Evolutionary conservation across 2,797 vertebrate genomes (phyloP), one percentile per base, ranked within the genome.

Genomic region (Chloroceryle inda): DNA sequence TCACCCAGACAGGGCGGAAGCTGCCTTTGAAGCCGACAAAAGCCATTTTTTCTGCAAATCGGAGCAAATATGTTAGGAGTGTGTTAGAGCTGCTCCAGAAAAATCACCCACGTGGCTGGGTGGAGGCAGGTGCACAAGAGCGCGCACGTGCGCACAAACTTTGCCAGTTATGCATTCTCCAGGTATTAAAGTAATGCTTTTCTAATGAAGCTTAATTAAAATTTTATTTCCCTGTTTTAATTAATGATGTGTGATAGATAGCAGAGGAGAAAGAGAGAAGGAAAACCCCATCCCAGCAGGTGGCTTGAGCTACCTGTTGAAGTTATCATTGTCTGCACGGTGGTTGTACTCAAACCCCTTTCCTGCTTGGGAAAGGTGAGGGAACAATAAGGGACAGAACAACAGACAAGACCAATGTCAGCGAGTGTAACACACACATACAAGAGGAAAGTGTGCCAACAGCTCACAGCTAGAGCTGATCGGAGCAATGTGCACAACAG

Each of bases 21-120:
- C 97, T 96, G 85, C 99, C 99, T 92, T 99, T 99, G 97, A 99
- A 99, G 77, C 99, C 99, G 0, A 99, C 98, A 66, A 99, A 99
- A 4, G 97, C 98, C 97, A 99, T 89, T 94, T 99, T 99, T 69
- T 99, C 99, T 99, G 98, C 44, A 98, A 96, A 89, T 15, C 35
- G 98, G 75, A 89, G 24, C 21, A 79, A 59, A 72, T 2, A 3
- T 1, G 23, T 29, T 31, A 75, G 47, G 5, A 23, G 29, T 3
- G 62, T 8, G 31, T 26, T 8, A 11, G 13, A 44, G 10, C 29
- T 50, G 74, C 42, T n/a, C 6, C 37, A 74, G 38, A 40, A 90
- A 27, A 61, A 16, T 20, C 38, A n/a, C 35, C 27, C 9, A 1
- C 9, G 42, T 29, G 64, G 59, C 27, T 71, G 78, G 20, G 44